Base-by-base conservation (phyloP, 1,140 invertebrate species). In the Drosophila saltans region DNA sequence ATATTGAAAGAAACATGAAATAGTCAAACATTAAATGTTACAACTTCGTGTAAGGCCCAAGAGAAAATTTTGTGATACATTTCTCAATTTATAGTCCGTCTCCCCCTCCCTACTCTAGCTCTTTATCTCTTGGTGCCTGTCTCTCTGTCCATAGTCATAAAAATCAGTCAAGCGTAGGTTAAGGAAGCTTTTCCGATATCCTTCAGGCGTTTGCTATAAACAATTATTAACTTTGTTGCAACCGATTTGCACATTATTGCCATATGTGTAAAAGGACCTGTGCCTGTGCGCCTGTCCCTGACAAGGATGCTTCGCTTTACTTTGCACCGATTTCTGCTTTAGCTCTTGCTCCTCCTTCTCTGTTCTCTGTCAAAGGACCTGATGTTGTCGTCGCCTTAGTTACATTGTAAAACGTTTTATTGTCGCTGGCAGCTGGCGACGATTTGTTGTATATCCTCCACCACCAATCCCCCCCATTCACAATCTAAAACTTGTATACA, bases 331-430 rank as follows among this genome's bases (percentile, higher is more conserved):
- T 7, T 16, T 24, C 16, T n/a, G 41, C 36, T 16, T 16, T 16
- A 16, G 16, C 16, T 16, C 16, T 16, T 24, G 4, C 33, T 40
- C 24, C 39, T 43, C 10, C 24, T 9, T 64, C 63, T 43, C 30
- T 33, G 11, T 33, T 30, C 30, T 9, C 36, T 40, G 21, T 39
- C 59, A 11, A 62, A 26, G 39, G 26, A 40, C 33, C 64, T 65
- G 60, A 62, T 63, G 75, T 72, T 86, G 82, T 82, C 72, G 72
- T 83, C 83, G 79, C 71, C 83, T 72, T 79, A 78, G 82, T 85
- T 88, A 86, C 82, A 86, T 86, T 86, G 82, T 86, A 86, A 86
- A 86, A 88, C 82, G 83, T 86, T 86, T 86, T 86, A 86, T 86
- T 86, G 82, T 82, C 66, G 79, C 65, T 75, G 67, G 69, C 83